Conservation (phyloP, 2,888 invertebrate genomes). For the Augochlorella aurata region DNA sequence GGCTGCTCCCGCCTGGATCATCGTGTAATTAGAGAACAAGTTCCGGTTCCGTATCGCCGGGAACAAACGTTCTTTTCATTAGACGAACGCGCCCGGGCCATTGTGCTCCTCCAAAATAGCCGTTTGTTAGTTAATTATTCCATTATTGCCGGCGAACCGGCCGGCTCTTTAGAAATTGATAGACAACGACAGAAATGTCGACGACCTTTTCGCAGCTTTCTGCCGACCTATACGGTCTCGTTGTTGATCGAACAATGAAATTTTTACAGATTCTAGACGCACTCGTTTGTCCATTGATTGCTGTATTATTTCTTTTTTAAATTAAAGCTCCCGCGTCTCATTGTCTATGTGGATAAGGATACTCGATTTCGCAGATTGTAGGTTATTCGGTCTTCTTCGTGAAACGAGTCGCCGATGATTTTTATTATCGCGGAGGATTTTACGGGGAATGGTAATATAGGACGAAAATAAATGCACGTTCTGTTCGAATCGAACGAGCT, state of each 20-base stretch:
- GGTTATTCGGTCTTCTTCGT: too few species aligned
- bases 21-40: conserved; percentile 32
- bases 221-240: too few species aligned
- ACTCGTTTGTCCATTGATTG: not conserved
- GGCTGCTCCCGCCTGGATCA: not conserved
- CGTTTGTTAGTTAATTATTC: conserved; percentile 6
- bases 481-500: too few species aligned
- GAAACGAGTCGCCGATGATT: too few species aligned
- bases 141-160: not conserved
- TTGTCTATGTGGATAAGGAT: too few species aligned
- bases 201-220: not conserved
- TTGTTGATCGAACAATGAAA: not conserved
- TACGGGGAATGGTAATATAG: too few species aligned
- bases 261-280: not conserved
- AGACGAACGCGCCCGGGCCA: not conserved
- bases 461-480: too few species aligned
- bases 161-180: not conserved
- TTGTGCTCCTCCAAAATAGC: not conserved
- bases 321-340: too few species aligned
- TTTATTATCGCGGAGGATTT: too few species aligned
- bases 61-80: conserved; percentile 8
- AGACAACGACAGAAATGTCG: not conserved
- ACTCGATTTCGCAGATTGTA: too few species aligned
- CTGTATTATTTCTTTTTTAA: not conserved
- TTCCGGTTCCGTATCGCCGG: not conserved